Evolutionary conservation across 1,140 invertebrate species (phyloP).

Genomic region (Caenorhabditis briggsae): DNA sequence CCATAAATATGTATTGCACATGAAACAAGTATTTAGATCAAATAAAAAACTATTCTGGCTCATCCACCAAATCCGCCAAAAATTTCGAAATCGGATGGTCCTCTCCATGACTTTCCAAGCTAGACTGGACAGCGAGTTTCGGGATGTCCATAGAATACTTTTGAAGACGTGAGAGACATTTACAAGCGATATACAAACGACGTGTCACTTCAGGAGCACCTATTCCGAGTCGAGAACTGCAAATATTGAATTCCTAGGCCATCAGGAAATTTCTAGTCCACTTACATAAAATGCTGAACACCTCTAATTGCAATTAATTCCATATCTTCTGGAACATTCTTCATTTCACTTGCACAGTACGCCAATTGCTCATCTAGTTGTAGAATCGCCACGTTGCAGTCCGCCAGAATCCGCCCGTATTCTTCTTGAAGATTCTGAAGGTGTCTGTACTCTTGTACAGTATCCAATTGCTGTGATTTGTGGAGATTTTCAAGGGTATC

Average conservation of each 20-base stretch:
- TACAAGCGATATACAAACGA: slow-evolving; percentile 38
- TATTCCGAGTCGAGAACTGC: slow-evolving; percentile 7
- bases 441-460: not conserved
- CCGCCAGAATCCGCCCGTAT: not conserved
- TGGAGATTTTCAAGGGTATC: slow-evolving; percentile 28
- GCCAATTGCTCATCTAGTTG: slow-evolving; percentile 26
- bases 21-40: no score
- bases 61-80: not conserved
- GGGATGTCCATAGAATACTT: not conserved
- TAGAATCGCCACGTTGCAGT: slow-evolving; percentile 41
- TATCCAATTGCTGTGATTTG: not conserved
- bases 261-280: not conserved
- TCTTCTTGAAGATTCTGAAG: not conserved
- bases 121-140: not conserved
- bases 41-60: no score
- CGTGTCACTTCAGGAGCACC: slow-evolving; percentile 32
- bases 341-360: not conserved
- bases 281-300: slow-evolving; percentile 25
- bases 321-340: not conserved
- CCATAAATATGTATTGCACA: no score
- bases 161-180: slow-evolving; percentile 11
- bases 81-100: slow-evolving; percentile 19
- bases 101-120: slow-evolving; percentile 8
- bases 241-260: not conserved
- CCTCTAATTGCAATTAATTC: not conserved